These are phyloP conservation scores for Menura novaehollandiae DNA, from an alignment of 2,113 vertebrate species.

Conservation along the genomic window DNA sequence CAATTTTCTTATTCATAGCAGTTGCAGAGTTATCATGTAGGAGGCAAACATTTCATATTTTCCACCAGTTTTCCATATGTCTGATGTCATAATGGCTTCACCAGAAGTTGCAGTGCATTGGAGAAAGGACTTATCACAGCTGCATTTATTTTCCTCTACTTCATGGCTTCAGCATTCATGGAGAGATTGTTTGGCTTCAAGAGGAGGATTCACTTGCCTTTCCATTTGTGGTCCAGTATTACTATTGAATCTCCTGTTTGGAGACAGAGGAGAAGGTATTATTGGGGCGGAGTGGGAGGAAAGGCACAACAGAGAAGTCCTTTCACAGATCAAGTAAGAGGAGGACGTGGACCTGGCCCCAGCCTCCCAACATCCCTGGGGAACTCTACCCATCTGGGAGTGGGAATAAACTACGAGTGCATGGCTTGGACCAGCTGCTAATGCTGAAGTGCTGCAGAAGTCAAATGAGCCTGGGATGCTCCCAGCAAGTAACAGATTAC, in stretches of 20 bases:
- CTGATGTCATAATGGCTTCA: conserved; percentile 40
- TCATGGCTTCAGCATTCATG: conserved; percentile 18
- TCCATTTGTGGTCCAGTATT: conserved; percentile 50
- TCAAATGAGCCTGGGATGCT: not conserved
- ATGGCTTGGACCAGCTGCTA: not conserved
- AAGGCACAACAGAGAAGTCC: not conserved
- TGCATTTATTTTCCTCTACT: conserved; percentile 54
- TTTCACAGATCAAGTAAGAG: not conserved
- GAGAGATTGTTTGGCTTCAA: not conserved
- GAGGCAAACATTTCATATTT: conserved; percentile 23
- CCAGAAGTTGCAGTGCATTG: conserved; percentile 24
- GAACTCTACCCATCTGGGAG: not conserved
- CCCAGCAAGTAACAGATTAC: not conserved
- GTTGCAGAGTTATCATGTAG: conserved; percentile 6
- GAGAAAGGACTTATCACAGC: conserved; percentile 36
- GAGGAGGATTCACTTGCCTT: conserved; percentile 50
- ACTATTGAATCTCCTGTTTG: conserved; percentile 57
- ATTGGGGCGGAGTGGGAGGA: not conserved
- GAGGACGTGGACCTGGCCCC: not conserved
- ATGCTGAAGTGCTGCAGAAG: not conserved
- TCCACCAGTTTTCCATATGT: conserved; percentile 33
- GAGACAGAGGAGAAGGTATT: conserved; percentile 16
- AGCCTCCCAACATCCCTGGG: not conserved
- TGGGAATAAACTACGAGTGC: not conserved
- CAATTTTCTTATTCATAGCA: conserved; percentile 27